Conservation (phyloP, 2,113 vertebrate species). For the Aegotheles bennettii region DNA sequence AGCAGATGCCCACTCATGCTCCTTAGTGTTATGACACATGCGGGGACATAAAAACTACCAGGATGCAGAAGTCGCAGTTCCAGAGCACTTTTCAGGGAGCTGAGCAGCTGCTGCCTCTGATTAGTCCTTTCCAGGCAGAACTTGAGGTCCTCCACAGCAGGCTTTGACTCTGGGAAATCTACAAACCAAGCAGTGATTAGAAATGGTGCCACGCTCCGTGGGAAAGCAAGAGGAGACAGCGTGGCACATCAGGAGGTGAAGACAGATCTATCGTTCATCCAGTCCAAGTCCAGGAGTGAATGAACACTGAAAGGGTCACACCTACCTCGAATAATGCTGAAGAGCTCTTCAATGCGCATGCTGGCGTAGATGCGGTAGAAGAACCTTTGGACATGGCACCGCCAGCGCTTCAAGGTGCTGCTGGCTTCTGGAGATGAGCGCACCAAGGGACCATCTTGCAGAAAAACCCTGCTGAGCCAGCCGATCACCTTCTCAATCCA, state of each 20-base stretch:
- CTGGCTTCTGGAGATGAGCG: conserved; percentile 31
- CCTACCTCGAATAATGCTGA: conserved; percentile 93
- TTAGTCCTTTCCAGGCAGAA: conserved; percentile 94
- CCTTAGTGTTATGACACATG: fast-evolving
- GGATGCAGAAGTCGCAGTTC: conserved; percentile 94
- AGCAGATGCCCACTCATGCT: not conserved
- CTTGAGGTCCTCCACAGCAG: conserved; percentile 93
- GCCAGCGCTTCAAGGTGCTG: conserved; percentile 85
- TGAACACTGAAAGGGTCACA: not conserved
- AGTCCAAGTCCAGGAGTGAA: not conserved
- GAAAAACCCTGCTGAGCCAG: conserved; percentile 92
- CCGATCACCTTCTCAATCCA: conserved; percentile 94
- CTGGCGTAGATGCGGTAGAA: conserved; percentile 94
- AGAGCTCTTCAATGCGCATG: conserved; percentile 96
- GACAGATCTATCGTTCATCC: not conserved
- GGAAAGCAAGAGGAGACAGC: not conserved
- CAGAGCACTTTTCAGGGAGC: conserved; percentile 88
- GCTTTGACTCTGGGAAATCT: conserved; percentile 97
- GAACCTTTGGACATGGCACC: conserved; percentile 92
- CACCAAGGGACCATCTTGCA: conserved; percentile 57
- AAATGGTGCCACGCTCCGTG: fast-evolving
- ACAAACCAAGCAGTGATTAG: not conserved
- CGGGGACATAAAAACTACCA: conserved; percentile 63
- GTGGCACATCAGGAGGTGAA: not conserved
- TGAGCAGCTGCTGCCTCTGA: conserved; percentile 92